Base-by-base conservation (phyloP, 2,888 invertebrate genomes). In the Eupithecia exiguata region DNA sequence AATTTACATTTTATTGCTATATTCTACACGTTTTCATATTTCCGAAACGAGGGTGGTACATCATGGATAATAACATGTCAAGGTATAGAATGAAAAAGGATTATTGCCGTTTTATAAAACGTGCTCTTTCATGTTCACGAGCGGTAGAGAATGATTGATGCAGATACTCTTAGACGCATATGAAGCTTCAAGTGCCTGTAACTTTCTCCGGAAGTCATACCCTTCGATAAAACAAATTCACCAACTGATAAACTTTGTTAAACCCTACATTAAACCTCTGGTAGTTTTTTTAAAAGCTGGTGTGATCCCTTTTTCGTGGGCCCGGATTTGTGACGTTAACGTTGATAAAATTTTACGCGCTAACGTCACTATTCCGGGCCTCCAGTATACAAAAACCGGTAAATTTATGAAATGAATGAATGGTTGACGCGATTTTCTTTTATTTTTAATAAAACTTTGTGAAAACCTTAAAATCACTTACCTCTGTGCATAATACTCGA, bases 401-500 rank as follows among this genome's bases (percentile, higher is more conserved):
- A 30, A 30, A 30, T 4, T 30, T 3, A 30, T 30, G 30, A n/a
- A n/a, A n/a, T n/a, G n/a, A n/a, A n/a, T n/a, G n/a, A n/a, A n/a
- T n/a, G n/a, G n/a, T n/a, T n/a, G n/a, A n/a, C n/a, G n/a, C n/a
- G n/a, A n/a, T n/a, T n/a, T n/a, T n/a, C n/a, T n/a, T n/a, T n/a
- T n/a, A n/a, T n/a, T n/a, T n/a, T n/a, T n/a, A n/a, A n/a, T n/a
- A n/a, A n/a, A n/a, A n/a, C n/a, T n/a, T n/a, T n/a, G n/a, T n/a
- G n/a, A n/a, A n/a, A n/a, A n/a, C n/a, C n/a, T n/a, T n/a, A 12
- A 53, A 58, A 58, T 5, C n/a, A 79, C 91, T 95, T 95, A 96
- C 96, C 96, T 96, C 85, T 96, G 95, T 76, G 96, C 96, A 93
- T 97, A 97, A 89, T 97, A 97, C 89, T 97, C 97, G 95, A 97